Percentiles rank a stretch among this genome's conserved stretches.
phyloP scores from a whole-genome alignment of 2,113 vertebrate species.

The Tricholaema leucomelas region DNA sequence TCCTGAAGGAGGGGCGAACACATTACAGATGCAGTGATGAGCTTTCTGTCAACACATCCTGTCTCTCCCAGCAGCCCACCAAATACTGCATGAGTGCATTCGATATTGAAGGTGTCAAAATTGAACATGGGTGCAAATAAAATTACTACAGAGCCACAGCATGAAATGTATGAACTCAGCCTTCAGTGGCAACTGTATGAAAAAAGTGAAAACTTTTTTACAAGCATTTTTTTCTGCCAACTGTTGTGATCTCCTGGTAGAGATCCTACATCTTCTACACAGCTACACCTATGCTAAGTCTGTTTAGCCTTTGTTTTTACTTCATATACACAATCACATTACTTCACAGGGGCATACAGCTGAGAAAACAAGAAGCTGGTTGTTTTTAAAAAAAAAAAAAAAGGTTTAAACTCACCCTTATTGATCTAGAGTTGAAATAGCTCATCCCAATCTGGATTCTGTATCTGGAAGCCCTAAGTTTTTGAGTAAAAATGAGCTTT shows the following conservation, averaged over 20 bases:
- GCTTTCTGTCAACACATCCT: neutral
- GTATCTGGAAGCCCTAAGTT: constrained; percentile 1
- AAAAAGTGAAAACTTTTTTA: neutral
- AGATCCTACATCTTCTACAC: neutral
- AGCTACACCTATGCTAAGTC: neutral
- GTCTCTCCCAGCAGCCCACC: neutral
- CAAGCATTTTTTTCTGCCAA: neutral
- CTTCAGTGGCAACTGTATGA: neutral
- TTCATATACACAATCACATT: neutral
- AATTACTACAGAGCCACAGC: neutral
- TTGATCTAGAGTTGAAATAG: neutral
- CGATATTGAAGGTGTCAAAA: neutral
- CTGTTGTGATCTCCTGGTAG: neutral
- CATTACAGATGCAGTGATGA: neutral
- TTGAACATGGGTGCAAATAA: neutral
- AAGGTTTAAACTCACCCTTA: neutral
- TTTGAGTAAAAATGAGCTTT: neutral
- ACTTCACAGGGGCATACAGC: neutral
- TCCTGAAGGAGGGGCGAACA: neutral
- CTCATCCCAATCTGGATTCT: neutral
- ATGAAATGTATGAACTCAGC: neutral
- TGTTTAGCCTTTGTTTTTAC: neutral
- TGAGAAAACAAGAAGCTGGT: constrained; percentile 21
- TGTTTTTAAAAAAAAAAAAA: neutral
- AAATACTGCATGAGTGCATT: neutral